A percentile compares a stretch with the other conserved stretches of the same genome.
Evolutionary conservation across 2,888 invertebrate species (phyloP).

Genomic region (Dioctria linearis): DNA sequence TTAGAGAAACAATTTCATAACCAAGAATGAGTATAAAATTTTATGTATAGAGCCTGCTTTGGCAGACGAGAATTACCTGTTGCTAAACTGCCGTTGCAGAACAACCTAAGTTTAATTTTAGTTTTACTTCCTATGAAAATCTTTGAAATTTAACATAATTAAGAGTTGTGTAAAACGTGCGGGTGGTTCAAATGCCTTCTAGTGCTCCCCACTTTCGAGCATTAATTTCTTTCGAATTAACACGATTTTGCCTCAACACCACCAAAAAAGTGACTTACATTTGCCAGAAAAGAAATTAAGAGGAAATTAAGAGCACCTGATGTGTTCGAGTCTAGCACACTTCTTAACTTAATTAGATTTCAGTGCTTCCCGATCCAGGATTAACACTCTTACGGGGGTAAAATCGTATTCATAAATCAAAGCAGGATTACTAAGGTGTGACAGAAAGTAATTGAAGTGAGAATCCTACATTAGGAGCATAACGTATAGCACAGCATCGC

Average conservation of each 20-base stretch:
- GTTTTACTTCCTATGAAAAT: no score
- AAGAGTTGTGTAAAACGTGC: no score
- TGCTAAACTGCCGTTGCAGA: no score
- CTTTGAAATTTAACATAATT: no score
- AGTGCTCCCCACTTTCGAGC: neutral
- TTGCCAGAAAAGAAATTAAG: conserved; percentile 50
- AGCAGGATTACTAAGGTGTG: conserved; percentile 54
- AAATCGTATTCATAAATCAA: conserved; percentile 53
- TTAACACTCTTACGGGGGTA: conserved; percentile 47
- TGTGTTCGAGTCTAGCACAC: conserved; percentile 33
- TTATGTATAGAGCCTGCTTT: no score
- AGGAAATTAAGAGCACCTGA: conserved; percentile 55
- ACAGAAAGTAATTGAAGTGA: conserved; percentile 56
- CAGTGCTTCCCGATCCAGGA: conserved; percentile 23
- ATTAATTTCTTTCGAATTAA: conserved; percentile 48
- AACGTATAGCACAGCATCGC: no score
- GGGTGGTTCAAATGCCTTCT: no score
- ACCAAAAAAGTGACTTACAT: conserved; percentile 42
- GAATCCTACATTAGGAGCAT: conserved; percentile 47
- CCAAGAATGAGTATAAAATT: no score
- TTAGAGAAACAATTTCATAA: no score
- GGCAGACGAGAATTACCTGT: no score
- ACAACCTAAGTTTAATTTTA: no score
- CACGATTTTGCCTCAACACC: conserved; percentile 41
- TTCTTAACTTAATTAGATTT: conserved; percentile 53